Base-by-base conservation (phyloP, 2,113 vertebrate genomes). In the Syrrhaptes paradoxus region DNA sequence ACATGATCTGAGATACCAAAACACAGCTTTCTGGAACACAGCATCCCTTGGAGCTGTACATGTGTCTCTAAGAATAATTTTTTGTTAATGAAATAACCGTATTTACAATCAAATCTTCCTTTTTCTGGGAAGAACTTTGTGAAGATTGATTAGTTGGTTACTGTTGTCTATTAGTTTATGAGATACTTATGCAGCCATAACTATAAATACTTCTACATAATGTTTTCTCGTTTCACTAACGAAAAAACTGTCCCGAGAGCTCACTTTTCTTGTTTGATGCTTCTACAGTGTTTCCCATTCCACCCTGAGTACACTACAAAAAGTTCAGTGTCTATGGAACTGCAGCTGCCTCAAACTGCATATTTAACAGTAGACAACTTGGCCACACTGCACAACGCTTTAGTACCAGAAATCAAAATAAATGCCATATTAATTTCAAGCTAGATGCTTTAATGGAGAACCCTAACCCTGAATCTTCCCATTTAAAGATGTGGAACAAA, bases 91-190 rank as follows among this genome's bases (percentile, higher is more conserved):
- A 51, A 89, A 54, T 82, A 75, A 45, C 72, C 3, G 1, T 71
- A 62, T 70, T 89, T 91, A 73, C 20, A 82, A 62, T 52, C 25
- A 80, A 88, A 65, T 81, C 46, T 71, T 87, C 59, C 43, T 71
- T 90, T 93, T 94, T 86, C 87, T 88, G 25, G 61, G 48, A 77
- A 84, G 86, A 83, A 15, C 28, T 91, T 90, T 52, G 62, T 91
- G 41, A 48, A 74, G 75, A 93, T 74, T 88, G 71, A 68, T 77
- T 54, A 65, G 21, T 59, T 87, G 72, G 21, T 92, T 85, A 78
- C 62, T 91, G 43, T 62, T 80, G 28, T 51, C 63, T 67, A 9
- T 83, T 93, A 58, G 58, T 57, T 84, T 71, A 73, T 84, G 59
- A 77, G 38, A 63, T 51, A 74, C 49, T 57, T 81, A 51, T 34